Base-by-base conservation (phyloP, 2,888 invertebrate species). In the Abrostola tripartita region DNA sequence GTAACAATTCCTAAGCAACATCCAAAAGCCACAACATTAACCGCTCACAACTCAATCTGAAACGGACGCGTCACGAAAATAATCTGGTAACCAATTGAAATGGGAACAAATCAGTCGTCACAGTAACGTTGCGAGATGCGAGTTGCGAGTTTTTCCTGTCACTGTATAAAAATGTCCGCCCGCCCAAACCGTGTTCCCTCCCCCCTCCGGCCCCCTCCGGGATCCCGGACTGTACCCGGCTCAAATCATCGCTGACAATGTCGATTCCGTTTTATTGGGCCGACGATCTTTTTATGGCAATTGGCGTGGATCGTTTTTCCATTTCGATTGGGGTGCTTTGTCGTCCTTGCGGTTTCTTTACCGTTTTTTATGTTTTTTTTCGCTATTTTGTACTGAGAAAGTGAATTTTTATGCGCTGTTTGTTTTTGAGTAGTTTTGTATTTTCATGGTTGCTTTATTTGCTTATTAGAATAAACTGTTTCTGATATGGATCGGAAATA, bases 201-300 rank as follows among this genome's bases (percentile, higher is more conserved):
- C 51, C 59, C 55, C 72, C 72, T 74, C 63, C 79, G 76, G 73
- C 76, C 70, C 81, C 76, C 69, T 76, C 62, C 76, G 68, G 65
- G 44, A 44, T 78, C 56, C 72, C 65, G 66, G 74, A 69, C 68
- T 69, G 71, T 72, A 70, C 81, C 81, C 80, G 76, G 75, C 83
- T 80, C 82, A 81, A 88, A 87, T 90, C 90, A 92, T 92, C 88
- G 91, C 90, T 92, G 92, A 92, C 93, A 90, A 87, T 88, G 90
- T 90, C 86, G 87, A 89, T 88, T 89, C 86, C 81, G 86, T 90
- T 93, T 92, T 93, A 92, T 92, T 92, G 57, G 89, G 89, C 85
- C 81, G 85, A 86, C 90, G 91, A 93, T 91, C 92, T 93, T 93
- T 93, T 94, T 92, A 92, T 90, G 90, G 89, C 91, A 90, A 92